These are phyloP conservation scores for Taenioides sp. DNA, from an alignment of 2,797 vertebrate species.

Conservation along the genomic window DNA sequence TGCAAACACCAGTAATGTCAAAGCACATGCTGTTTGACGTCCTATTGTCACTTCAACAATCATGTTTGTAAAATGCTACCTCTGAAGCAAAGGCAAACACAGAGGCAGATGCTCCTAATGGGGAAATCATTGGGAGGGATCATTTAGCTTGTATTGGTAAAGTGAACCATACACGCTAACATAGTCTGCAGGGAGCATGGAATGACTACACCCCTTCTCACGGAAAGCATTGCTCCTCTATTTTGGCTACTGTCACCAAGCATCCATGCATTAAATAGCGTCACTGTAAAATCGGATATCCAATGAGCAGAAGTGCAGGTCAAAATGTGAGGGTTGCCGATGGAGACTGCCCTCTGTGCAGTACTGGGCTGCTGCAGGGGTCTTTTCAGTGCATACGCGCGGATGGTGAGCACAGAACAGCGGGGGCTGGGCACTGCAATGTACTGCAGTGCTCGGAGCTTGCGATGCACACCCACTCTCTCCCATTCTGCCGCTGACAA, in stretches of 20 bases:
- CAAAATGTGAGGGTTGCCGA: slow-evolving; percentile 41
- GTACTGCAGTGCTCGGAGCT: slow-evolving; percentile 79
- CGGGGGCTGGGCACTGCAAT: slow-evolving; percentile 80
- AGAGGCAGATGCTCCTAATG: slow-evolving; percentile 62
- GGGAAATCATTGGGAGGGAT: slow-evolving; percentile 46
- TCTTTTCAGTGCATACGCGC: slow-evolving; percentile 73
- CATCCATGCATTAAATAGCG: slow-evolving; percentile 21
- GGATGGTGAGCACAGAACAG: slow-evolving; percentile 70
- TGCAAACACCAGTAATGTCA: slow-evolving; percentile 32
- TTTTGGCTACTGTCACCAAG: slow-evolving; percentile 12
- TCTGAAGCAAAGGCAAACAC: slow-evolving; percentile 57
- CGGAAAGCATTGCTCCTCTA: slow-evolving; percentile 28
- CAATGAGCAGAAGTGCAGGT: slow-evolving; percentile 31
- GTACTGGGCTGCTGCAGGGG: slow-evolving; percentile 71
- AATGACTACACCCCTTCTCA: slow-evolving; percentile 50
- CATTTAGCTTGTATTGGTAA: slow-evolving; percentile 44
- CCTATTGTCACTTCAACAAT: slow-evolving; percentile 54
- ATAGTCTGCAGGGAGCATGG: slow-evolving; percentile 61
- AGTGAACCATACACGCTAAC: slow-evolving; percentile 55
- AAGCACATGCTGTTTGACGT: slow-evolving; percentile 36
- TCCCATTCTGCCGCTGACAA: slow-evolving; percentile 59
- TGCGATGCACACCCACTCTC: slow-evolving; percentile 73
- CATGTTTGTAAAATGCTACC: slow-evolving; percentile 55
- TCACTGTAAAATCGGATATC: slow-evolving; percentile 16
- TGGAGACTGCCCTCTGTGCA: slow-evolving; percentile 46